Percentiles rank a stretch among this genome's conserved stretches.
These are phyloP conservation scores for Euphysa ruthae DNA, from an alignment of 30 jellyfish, hydroid and myxozoan species.

Conservation along the genomic window DNA sequence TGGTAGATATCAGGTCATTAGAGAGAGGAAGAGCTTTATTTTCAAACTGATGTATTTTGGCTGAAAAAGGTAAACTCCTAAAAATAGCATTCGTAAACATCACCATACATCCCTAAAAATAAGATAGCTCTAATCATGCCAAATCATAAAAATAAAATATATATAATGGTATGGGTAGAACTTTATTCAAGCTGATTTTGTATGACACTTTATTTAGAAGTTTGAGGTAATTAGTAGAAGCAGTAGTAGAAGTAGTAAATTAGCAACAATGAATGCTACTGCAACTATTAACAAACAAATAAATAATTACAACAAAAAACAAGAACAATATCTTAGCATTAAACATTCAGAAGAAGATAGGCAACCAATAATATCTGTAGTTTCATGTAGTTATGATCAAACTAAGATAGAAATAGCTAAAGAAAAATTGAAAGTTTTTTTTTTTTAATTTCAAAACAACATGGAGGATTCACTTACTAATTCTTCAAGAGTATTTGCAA, in stretches of 20 bases:
- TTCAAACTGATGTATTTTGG: not conserved
- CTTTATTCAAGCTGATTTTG: no score
- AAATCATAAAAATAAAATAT: not conserved
- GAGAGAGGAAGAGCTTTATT: constrained; percentile 23
- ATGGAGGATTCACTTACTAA: constrained; percentile 27
- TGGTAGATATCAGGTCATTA: constrained; percentile 56
- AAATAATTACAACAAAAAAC: no score
- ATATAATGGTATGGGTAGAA: not conserved
- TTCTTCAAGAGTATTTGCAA: constrained; percentile 55
- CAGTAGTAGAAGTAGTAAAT: no score
- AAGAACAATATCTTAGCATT: not conserved
- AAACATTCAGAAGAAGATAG: not conserved
- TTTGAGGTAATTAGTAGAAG: no score
- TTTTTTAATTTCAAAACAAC: not conserved
- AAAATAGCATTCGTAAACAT: not conserved
- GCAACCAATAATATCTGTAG: not conserved
- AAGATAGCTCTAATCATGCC: not conserved
- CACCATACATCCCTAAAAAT: constrained; percentile 68
- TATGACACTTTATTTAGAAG: no score
- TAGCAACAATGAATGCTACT: no score
- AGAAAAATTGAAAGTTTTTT: not conserved
- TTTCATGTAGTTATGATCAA: not conserved
- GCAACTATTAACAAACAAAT: no score
- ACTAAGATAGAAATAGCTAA: not conserved
- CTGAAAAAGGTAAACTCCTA: not conserved